These are phyloP conservation scores for Brachionus asplanchnoidis DNA, from an alignment of 1,140 invertebrate species.

Conservation along the genomic window DNA sequence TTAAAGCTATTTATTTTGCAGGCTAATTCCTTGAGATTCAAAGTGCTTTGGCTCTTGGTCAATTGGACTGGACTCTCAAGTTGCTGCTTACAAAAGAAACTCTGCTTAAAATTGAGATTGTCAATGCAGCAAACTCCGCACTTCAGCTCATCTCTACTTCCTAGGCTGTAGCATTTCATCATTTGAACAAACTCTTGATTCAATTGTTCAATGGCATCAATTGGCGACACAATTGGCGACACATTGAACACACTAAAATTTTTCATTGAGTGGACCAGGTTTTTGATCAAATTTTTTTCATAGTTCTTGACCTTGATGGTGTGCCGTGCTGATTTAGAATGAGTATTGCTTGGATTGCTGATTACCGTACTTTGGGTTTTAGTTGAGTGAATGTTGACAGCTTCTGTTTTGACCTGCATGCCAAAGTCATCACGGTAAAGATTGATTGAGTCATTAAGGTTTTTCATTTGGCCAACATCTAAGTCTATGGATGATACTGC, in stretches of 20 bases:
- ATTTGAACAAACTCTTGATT: not conserved
- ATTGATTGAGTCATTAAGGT: not conserved
- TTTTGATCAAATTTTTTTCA: not conserved
- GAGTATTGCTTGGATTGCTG: not conserved
- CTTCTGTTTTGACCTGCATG: not conserved
- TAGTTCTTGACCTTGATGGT: constrained; percentile 10
- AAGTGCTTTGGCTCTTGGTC: not conserved
- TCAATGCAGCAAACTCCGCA: not conserved
- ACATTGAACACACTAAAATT: not conserved
- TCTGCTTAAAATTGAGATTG: constrained; percentile 7
- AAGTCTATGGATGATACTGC: not conserved
- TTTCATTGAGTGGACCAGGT: not conserved
- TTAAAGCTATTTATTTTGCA: constrained; percentile 17
- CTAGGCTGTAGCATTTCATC: not conserved
- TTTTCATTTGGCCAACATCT: not conserved
- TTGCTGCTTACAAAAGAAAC: not conserved
- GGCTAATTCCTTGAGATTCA: not conserved
- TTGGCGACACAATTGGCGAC: not conserved
- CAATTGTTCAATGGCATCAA: not conserved
- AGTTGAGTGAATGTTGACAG: not conserved
- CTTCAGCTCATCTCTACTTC: not conserved
- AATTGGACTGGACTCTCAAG: not conserved
- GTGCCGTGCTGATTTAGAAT: not conserved
- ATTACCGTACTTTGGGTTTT: not conserved
- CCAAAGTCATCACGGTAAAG: constrained; percentile 18